phyloP scores from a whole-genome alignment of 2,113 vertebrate species.

The Ifrita kowaldi region DNA sequence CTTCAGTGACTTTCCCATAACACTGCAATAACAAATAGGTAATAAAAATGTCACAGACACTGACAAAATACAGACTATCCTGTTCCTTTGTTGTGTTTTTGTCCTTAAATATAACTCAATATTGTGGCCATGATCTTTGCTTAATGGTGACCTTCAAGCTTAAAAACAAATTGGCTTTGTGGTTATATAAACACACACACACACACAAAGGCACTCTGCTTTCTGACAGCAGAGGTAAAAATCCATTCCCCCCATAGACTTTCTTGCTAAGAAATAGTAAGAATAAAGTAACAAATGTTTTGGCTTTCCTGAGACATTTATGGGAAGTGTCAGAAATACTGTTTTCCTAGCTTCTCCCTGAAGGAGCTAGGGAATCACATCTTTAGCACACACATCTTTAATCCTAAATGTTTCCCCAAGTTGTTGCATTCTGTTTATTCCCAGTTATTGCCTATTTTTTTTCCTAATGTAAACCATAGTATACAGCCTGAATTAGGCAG shows the following conservation, averaged over 20 bases:
- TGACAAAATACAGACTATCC: neutral
- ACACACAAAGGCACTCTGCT: neutral
- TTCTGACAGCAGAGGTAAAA: neutral
- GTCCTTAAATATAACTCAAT: constrained; percentile 36
- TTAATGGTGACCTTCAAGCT: constrained; percentile 16
- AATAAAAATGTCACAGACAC: neutral
- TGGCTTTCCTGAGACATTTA: neutral
- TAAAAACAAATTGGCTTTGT: neutral
- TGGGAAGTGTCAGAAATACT: neutral
- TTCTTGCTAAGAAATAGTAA: neutral
- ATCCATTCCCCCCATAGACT: neutral
- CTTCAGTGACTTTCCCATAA: neutral
- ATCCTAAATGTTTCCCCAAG: neutral
- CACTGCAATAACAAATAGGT: neutral
- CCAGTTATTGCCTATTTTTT: neutral
- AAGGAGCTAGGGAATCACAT: neutral
- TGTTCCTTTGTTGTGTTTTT: neutral
- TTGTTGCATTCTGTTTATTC: neutral
- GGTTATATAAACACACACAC: neutral
- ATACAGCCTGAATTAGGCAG: neutral
- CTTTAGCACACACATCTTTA: neutral
- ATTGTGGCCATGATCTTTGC: neutral
- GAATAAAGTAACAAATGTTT: neutral
- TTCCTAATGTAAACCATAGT: neutral
- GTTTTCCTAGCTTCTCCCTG: neutral